phyloP scores from a whole-genome alignment of 2,113 vertebrate species.

The Cryptomyrus ogoouensis region DNA sequence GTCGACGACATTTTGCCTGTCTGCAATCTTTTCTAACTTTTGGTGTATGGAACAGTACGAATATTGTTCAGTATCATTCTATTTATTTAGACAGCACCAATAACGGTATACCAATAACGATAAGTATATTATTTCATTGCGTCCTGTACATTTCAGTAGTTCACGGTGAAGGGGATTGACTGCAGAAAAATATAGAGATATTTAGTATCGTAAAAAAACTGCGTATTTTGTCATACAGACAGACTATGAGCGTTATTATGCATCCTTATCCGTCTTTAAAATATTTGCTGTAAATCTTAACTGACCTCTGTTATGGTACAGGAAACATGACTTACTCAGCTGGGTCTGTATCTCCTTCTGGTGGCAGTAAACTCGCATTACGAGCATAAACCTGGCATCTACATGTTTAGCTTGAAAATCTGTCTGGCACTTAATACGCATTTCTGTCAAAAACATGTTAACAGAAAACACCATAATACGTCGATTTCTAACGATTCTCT shows the following conservation, averaged over 20 bases:
- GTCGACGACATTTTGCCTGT: background rate
- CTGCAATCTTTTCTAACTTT: background rate
- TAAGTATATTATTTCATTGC: background rate
- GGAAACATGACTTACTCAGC: background rate
- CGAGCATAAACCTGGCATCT: background rate
- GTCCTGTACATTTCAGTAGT: background rate
- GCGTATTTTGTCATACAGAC: background rate
- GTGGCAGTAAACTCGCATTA: background rate
- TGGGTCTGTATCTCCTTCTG: conserved; percentile 11
- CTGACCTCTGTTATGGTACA: background rate
- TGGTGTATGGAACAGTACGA: background rate
- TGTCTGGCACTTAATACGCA: background rate
- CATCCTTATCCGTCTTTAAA: background rate
- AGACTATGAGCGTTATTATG: background rate
- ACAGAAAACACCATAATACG: background rate
- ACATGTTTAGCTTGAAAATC: background rate
- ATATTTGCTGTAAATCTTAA: background rate
- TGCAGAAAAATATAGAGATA: background rate
- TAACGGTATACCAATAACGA: background rate
- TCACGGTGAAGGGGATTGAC: background rate
- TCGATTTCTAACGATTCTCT: background rate
- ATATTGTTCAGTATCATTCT: background rate
- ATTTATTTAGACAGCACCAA: background rate
- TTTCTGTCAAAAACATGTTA: background rate
- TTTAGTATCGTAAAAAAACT: background rate